Conservation (phyloP, 92 coral and sea anemone species). For the Montipora capitata region DNA sequence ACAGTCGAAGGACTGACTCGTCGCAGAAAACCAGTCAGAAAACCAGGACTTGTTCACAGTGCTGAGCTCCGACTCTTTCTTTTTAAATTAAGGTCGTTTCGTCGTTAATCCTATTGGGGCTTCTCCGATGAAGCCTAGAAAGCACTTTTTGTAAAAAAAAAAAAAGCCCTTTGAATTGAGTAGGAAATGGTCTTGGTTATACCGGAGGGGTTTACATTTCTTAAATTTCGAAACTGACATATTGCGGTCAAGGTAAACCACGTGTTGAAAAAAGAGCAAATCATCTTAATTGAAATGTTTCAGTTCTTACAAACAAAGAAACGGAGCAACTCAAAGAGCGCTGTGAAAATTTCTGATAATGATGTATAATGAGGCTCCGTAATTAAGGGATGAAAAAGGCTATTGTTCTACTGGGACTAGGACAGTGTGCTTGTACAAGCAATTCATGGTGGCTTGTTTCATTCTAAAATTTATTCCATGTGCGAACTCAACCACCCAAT, state of each 20-base stretch:
- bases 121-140: too few relatives aligned
- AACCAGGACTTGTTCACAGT: too few relatives aligned
- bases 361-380: conserved; percentile 22
- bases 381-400: neutral
- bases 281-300: neutral
- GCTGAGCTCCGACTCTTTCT: too few relatives aligned
- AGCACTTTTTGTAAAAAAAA: too few relatives aligned
- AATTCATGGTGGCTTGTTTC: conserved; percentile 48
- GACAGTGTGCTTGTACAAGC: conserved; percentile 11
- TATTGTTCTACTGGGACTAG: conserved; percentile 9
- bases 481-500: conserved; percentile 24
- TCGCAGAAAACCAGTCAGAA: too few relatives aligned
- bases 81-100: too few relatives aligned
- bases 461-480: conserved; percentile 52
- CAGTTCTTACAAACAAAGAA: conserved; percentile 6
- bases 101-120: too few relatives aligned
- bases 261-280: conserved; percentile 4
- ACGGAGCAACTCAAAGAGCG: conserved; percentile 9
- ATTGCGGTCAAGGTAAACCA: conserved; percentile 40
- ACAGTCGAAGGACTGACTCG: too few relatives aligned
- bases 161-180: too few relatives aligned
- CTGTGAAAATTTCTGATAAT: conserved; percentile 13
- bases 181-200: neutral
- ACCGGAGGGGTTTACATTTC: conserved; percentile 6
- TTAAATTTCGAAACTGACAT: neutral